These are phyloP conservation scores for Dolichopus griseipennis DNA, from an alignment of 2,888 invertebrate species.

Conservation along the genomic window DNA sequence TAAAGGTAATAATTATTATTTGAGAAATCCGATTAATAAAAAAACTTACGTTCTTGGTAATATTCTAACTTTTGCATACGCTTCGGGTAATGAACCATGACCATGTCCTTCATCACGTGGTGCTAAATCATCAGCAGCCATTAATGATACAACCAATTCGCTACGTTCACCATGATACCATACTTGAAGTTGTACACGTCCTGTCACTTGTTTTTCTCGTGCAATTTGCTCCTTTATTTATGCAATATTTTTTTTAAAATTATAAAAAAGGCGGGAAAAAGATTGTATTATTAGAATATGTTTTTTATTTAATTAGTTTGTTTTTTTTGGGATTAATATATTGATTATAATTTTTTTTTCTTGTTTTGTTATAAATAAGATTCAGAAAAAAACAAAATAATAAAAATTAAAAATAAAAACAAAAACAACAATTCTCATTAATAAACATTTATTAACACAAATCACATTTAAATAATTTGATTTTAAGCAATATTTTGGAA, in stretches of 20 bases:
- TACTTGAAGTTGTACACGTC: slow-evolving; percentile 78
- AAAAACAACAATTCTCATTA: no score
- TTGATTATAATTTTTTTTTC: no score
- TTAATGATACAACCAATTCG: slow-evolving; percentile 74
- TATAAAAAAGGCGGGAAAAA: slow-evolving; percentile 16
- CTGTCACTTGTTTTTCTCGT: slow-evolving; percentile 66
- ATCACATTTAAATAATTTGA: no score
- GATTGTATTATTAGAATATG: background rate
- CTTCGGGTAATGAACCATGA: slow-evolving; percentile 70
- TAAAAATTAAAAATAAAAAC: no score
- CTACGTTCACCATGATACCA: slow-evolving; percentile 78
- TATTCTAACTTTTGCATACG: slow-evolving; percentile 73
- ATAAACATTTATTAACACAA: no score
- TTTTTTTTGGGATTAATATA: background rate
- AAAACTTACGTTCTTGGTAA: slow-evolving; percentile 66
- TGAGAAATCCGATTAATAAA: no score
- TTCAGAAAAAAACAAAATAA: no score
- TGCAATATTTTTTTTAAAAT: background rate
- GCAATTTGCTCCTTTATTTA: slow-evolving; percentile 57
- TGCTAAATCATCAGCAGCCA: slow-evolving; percentile 78
- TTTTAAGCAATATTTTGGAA: no score
- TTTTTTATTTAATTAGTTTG: background rate
- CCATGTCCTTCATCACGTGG: slow-evolving; percentile 67
- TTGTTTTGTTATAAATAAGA: no score
- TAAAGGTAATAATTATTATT: no score